Conservation (phyloP, 2,888 invertebrate genomes). For the Bugulina stolonifera region DNA sequence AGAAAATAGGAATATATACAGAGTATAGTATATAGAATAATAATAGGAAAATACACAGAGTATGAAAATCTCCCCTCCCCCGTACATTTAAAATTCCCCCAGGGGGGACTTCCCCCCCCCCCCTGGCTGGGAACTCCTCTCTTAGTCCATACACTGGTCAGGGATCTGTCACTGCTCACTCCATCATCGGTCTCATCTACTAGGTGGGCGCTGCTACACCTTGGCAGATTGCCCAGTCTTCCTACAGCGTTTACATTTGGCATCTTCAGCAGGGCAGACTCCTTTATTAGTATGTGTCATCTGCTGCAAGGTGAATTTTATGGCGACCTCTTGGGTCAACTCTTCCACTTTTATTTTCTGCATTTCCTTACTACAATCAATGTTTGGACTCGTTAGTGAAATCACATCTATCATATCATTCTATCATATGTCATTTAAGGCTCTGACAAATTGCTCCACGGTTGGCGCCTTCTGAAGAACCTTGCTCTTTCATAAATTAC, state of each 20-base stretch:
- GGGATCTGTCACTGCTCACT: no score
- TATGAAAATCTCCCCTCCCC: no score
- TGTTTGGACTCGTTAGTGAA: neutral
- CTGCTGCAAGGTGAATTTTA: neutral
- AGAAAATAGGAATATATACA: no score
- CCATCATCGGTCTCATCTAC: no score
- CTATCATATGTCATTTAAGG: neutral
- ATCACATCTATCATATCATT: slow-evolving; percentile 14
- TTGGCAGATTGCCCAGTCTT: neutral
- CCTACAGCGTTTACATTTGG: neutral
- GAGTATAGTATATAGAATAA: no score
- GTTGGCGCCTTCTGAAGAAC: neutral
- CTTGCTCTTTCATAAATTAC: no score
- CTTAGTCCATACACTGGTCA: no score
- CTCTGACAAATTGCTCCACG: neutral
- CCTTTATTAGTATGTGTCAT: neutral
- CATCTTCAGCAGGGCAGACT: neutral
- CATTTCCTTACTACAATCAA: neutral
- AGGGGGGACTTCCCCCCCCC: no score
- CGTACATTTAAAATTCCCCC: no score
- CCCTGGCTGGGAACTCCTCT: no score
- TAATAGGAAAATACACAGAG: no score
- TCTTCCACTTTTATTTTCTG: slow-evolving; percentile 1
- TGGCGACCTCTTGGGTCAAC: neutral
- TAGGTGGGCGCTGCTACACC: no score